Conservation (phyloP, 2,113 vertebrate species). For the Ploceus nigricollis region DNA sequence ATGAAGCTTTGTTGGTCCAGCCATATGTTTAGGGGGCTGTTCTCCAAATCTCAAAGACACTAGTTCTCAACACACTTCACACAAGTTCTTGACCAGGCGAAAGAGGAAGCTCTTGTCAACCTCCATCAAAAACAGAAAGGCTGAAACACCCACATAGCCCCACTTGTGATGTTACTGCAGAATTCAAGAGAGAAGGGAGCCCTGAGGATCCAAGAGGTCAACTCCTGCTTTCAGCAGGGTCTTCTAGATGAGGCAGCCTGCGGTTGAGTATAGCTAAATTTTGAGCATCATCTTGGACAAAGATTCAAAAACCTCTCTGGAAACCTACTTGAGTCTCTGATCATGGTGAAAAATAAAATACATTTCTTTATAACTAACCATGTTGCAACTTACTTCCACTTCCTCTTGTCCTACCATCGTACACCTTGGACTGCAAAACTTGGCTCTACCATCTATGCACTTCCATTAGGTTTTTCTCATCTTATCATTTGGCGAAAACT, state of each 20-base stretch:
- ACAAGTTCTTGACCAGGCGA: neutral
- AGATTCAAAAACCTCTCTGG: neutral
- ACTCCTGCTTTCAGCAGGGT: neutral
- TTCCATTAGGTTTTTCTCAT: neutral
- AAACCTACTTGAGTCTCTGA: neutral
- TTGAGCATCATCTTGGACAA: neutral
- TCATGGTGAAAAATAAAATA: neutral
- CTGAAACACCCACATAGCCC: neutral
- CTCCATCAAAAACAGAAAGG: neutral
- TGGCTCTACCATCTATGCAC: neutral
- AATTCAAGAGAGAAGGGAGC: neutral
- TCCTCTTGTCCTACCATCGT: neutral
- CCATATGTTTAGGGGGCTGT: neutral
- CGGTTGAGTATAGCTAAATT: fast-evolving
- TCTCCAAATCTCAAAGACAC: neutral
- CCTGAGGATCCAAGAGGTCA: neutral
- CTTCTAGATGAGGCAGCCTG: neutral
- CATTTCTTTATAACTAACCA: neutral
- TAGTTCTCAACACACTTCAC: neutral
- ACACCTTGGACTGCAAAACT: neutral
- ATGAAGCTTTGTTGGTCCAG: neutral
- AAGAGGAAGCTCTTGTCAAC: neutral
- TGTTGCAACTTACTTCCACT: neutral
- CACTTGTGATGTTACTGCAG: neutral
- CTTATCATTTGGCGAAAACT: neutral